A percentile compares a stretch with the other conserved stretches of the same genome.
Evolutionary conservation across 2,113 vertebrate species (phyloP).

Genomic region (Alces alces): DNA sequence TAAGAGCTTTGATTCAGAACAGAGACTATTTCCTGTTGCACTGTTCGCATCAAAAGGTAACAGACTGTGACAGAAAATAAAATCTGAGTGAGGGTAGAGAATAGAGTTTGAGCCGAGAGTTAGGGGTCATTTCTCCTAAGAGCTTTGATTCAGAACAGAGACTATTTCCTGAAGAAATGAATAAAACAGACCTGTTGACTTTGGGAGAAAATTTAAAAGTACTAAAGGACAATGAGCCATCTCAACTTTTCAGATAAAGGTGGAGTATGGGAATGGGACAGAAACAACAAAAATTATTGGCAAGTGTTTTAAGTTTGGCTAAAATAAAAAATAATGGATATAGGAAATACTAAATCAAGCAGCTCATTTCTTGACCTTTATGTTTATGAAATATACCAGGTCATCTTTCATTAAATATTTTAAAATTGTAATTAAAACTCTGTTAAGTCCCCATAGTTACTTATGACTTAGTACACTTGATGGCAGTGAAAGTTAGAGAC

Average conservation of each 20-base stretch:
- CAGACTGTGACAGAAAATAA: background rate
- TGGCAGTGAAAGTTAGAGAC: background rate
- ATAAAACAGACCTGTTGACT: background rate
- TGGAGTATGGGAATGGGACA: background rate
- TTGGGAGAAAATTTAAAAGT: background rate
- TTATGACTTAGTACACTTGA: background rate
- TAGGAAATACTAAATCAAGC: slow-evolving; percentile 11
- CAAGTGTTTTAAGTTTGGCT: background rate
- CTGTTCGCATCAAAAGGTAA: background rate
- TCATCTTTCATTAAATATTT: slow-evolving; percentile 33
- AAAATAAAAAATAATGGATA: slow-evolving; percentile 8
- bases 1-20: slow-evolving; percentile 35
- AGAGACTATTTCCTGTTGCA: background rate
- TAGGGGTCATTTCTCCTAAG: background rate
- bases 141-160: slow-evolving; percentile 36
- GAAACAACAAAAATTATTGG: background rate
- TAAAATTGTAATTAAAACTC: slow-evolving; percentile 24
- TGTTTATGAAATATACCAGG: background rate
- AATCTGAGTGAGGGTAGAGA: background rate
- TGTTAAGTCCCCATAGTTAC: background rate
- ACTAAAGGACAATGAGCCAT: background rate
- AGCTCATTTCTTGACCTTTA: background rate
- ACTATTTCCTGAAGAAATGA: background rate
- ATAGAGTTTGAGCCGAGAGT: background rate
- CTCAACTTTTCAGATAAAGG: background rate